Base-by-base conservation (phyloP, 2,888 invertebrate genomes). In the Hanleya hanleyi region DNA sequence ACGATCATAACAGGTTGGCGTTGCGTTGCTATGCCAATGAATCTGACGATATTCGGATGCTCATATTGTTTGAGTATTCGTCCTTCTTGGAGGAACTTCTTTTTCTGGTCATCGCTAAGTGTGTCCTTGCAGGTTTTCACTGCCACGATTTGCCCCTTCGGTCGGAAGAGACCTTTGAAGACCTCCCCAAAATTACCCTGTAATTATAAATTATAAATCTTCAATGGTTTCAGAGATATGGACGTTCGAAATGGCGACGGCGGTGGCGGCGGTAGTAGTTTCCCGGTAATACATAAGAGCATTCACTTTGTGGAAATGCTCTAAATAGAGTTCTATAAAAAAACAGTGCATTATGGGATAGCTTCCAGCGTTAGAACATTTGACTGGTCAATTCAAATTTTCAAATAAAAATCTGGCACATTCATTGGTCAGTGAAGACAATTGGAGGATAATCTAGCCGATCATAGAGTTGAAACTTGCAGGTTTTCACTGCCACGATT, bases 1-100 rank as follows among this genome's bases (percentile, higher is more conserved):
- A 99, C 97, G 86, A 99, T 98, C 97, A 98, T 98, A 73, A 99
- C 97, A 0, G 99, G 99, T 86, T 98, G 97, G 88, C 97, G 96
- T 91, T 98, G 98, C 77, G 98, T 98, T 84, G 98, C 98, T 84
- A 99, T 98, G 36, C 99, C 99, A 83, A 98, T 97, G 49, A 99
- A 93, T 87, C 96, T 94, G 47, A 98, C 98, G 79, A 98, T 96
- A 91, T 98, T 98, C 0, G 97, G 96, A 91, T 98, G 98, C 90
- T 97, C 96, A 90, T 98, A 98, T 90, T 97, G 97, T 90, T 98
- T 97, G 18, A 98, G 92, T 81, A 98, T 98, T 81, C 98, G 93
- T 0, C 98, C 98, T 89, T 98, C 98, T 89, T 97, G 97, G 41
- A 98, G 92, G 92, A 98, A 98, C 87, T 97, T 98, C 75, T 96